Percentiles rank a stretch among this genome's conserved stretches.
Evolutionary conservation across 2,113 vertebrate genomes (phyloP).

Genomic region (Lanius collurio): DNA sequence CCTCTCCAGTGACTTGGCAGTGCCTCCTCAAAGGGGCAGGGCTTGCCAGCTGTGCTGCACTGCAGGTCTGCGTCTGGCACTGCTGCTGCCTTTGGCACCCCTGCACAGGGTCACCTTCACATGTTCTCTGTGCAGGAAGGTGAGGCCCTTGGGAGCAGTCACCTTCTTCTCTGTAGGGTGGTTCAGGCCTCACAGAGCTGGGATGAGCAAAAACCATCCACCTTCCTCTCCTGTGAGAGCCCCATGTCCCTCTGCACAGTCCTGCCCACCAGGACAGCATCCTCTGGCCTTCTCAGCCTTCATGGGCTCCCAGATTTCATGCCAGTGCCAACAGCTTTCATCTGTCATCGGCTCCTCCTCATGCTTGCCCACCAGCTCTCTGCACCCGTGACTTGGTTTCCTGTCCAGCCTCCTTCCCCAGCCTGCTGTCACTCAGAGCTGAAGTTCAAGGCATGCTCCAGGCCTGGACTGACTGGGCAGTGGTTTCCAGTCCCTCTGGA

Average conservation of each 20-base stretch:
- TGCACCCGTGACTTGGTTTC: neutral
- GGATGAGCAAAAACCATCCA: neutral
- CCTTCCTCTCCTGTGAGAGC: neutral
- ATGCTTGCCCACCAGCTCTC: neutral
- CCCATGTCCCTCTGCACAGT: neutral
- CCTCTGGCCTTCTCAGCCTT: neutral
- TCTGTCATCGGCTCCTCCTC: neutral
- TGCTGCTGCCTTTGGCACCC: neutral
- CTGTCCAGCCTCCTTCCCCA: neutral
- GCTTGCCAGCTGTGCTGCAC: neutral
- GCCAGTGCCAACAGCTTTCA: neutral
- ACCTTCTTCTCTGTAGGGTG: neutral
- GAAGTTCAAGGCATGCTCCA: neutral
- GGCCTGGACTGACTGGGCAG: neutral
- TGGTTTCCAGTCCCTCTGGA: neutral
- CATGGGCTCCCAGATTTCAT: neutral
- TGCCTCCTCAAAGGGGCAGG: neutral
- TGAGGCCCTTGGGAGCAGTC: neutral
- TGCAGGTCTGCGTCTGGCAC: neutral
- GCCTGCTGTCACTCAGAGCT: neutral
- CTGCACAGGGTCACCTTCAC: neutral
- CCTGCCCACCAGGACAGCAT: accelerated
- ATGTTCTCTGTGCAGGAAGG: neutral
- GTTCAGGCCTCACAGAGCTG: neutral
- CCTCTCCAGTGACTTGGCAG: neutral